Evolutionary conservation across 2,797 vertebrate genomes (phyloP).

Genomic region (Peromyscus melanophrys): DNA sequence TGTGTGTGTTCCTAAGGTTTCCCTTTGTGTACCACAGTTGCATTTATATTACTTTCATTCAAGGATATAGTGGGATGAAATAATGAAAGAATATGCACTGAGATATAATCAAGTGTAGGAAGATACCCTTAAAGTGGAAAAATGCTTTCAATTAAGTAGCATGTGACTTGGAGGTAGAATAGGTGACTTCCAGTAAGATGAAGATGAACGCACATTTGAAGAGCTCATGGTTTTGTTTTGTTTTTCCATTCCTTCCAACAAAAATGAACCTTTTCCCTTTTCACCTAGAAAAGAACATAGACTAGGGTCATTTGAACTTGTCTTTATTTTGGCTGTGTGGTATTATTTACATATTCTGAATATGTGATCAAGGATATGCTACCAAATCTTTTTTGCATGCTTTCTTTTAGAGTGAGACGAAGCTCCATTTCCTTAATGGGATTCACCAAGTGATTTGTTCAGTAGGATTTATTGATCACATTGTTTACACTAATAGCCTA

Average conservation of each 20-base stretch:
- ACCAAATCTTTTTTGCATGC: conserved; percentile 14
- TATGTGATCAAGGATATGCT: background rate
- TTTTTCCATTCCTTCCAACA: background rate
- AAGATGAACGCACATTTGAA: conserved; percentile 30
- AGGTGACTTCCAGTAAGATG: background rate
- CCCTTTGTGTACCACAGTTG: background rate
- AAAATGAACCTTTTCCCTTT: background rate
- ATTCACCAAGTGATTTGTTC: background rate
- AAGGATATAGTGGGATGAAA: background rate
- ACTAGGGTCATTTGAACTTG: conserved; percentile 24
- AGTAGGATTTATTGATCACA: background rate
- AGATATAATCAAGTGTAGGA: background rate
- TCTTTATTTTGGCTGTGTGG: conserved; percentile 19
- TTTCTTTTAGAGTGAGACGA: background rate
- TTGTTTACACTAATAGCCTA: background rate
- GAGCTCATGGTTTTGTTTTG: background rate
- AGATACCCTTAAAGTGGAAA: conserved; percentile 6
- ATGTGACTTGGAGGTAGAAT: background rate
- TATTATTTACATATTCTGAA: conserved; percentile 20
- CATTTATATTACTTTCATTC: background rate
- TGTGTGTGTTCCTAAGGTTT: background rate
- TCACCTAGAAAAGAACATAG: background rate
- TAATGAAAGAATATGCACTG: background rate
- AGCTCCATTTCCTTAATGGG: background rate
- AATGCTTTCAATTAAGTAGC: background rate